Evolutionary conservation across 2,888 invertebrate species (phyloP).

Genomic region (Uropetala carovei): DNA sequence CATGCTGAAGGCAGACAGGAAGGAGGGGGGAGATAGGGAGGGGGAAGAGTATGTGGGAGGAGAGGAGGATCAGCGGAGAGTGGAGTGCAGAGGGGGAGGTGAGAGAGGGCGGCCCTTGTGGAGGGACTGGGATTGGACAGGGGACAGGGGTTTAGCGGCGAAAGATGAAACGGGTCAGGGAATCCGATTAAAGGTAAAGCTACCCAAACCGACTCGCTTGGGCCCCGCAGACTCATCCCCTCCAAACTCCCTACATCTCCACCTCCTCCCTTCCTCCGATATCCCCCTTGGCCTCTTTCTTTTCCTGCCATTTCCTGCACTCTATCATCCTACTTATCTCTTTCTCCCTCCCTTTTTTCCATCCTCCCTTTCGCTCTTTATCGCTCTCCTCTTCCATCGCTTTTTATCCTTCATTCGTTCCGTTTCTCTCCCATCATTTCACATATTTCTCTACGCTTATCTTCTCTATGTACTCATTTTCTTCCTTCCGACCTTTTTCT

Average conservation of each 20-base stretch:
- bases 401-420: not conserved
- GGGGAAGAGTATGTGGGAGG: not conserved
- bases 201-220: slow-evolving; percentile 48
- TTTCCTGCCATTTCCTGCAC: not conserved
- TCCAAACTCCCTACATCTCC: not conserved
- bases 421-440: not conserved
- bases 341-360: not conserved
- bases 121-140: slow-evolving; percentile 23
- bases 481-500: not conserved
- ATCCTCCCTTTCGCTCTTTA: too few species aligned
- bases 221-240: slow-evolving; percentile 46
- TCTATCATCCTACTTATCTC: not conserved
- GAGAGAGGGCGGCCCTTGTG: slow-evolving; percentile 1
- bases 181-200: slow-evolving; percentile 58
- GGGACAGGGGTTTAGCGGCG: slow-evolving; percentile 49
- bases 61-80: not conserved
- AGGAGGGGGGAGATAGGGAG: not conserved
- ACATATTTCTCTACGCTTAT: not conserved
- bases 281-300: not conserved
- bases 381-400: not conserved
- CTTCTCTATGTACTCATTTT: not conserved
- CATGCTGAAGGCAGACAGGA: not conserved
- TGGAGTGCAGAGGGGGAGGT: not conserved
- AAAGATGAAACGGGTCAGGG: slow-evolving; percentile 56
- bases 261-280: not conserved